phyloP scores from a whole-genome alignment of 2,113 vertebrate genomes.

The Neodon shergylaensis region DNA sequence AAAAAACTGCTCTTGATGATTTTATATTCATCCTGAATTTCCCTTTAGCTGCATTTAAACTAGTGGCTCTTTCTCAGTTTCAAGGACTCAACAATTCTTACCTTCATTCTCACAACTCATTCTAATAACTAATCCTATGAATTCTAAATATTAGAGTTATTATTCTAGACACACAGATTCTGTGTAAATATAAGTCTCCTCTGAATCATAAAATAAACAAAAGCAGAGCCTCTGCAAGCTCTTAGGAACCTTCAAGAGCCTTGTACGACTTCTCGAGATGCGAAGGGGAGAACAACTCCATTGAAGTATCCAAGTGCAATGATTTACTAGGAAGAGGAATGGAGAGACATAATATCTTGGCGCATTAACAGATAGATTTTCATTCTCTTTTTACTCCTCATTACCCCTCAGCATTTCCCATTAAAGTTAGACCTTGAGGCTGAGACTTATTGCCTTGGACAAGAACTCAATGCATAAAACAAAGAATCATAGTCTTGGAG shows the following conservation, averaged over 20 bases:
- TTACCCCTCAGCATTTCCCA: constrained; percentile 61
- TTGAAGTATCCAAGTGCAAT: constrained; percentile 30
- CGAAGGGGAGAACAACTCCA: not conserved
- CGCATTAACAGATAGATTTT: constrained; percentile 48
- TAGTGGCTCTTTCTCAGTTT: not conserved
- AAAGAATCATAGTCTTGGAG: constrained; percentile 48
- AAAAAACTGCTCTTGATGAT: not conserved
- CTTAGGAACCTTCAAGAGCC: not conserved
- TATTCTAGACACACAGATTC: constrained; percentile 23
- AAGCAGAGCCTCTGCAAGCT: not conserved
- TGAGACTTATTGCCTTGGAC: constrained; percentile 54
- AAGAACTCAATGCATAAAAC: constrained; percentile 55
- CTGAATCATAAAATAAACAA: constrained; percentile 29
- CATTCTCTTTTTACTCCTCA: constrained; percentile 67
- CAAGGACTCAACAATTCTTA: not conserved
- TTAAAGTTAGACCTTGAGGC: constrained; percentile 71
- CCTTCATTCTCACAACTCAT: constrained; percentile 39
- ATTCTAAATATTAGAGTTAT: not conserved
- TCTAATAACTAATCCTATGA: not conserved
- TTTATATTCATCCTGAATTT: constrained; percentile 7
- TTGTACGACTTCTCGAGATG: not conserved
- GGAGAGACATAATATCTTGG: constrained; percentile 42
- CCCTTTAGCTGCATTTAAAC: not conserved
- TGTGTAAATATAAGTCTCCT: not conserved
- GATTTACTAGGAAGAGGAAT: constrained; percentile 63